Conservation (phyloP, 2,888 invertebrate genomes). For the Ditula angustiorana region DNA sequence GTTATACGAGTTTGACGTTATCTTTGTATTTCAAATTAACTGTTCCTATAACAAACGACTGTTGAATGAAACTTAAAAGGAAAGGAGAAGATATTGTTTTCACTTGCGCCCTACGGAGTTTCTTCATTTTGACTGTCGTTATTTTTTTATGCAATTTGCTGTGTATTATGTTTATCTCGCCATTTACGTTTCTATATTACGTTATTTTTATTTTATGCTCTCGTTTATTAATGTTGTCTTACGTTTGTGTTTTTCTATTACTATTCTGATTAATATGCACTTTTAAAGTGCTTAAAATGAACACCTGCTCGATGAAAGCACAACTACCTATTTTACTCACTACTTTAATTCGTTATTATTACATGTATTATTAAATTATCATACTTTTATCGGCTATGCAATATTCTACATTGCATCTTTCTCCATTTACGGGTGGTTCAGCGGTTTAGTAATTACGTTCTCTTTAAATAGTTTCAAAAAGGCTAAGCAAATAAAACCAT, state of each 20-base stretch:
- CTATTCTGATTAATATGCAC: not conserved
- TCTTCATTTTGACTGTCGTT: not conserved
- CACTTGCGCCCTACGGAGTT: not conserved
- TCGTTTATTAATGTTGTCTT: constrained; percentile 24
- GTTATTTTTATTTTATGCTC: constrained; percentile 1
- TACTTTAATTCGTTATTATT: not conserved
- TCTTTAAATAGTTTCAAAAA: too few relatives aligned
- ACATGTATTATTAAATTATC: not conserved
- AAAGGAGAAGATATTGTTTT: not conserved
- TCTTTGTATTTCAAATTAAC: too few relatives aligned
- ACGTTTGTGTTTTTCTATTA: not conserved
- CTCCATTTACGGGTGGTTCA: not conserved
- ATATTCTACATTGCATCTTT: not conserved
- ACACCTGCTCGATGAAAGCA: not conserved
- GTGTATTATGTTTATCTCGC: not conserved
- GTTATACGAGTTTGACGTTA: not conserved
- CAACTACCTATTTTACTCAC: not conserved
- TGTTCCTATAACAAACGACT: not conserved
- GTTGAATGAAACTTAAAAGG: not conserved
- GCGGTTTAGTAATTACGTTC: too few relatives aligned
- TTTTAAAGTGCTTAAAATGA: not conserved
- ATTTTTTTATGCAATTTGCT: not conserved
- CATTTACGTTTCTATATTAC: constrained; percentile 18
- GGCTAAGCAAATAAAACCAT: too few relatives aligned
- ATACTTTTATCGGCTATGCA: not conserved